Evolutionary conservation across 2,113 vertebrate genomes (phyloP).

Genomic region (Poecile atricapillus): DNA sequence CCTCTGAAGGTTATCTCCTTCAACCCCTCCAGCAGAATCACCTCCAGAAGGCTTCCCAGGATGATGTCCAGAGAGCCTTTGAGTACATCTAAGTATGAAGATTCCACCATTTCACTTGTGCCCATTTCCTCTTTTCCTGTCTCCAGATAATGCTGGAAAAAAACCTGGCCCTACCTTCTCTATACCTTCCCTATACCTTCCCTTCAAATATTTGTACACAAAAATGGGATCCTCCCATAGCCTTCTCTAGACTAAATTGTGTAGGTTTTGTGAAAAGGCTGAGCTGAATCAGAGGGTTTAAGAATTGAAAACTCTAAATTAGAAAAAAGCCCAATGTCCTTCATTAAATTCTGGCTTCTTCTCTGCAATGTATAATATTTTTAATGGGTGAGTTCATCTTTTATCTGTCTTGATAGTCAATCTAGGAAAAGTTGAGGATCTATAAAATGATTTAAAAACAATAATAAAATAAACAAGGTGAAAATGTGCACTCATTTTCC

Average conservation of each 20-base stretch:
- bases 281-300: not conserved
- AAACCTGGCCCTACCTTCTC: not conserved
- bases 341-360: not conserved
- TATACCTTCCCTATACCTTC: not conserved
- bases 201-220: not conserved
- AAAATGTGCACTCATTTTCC: not conserved
- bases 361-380: not conserved
- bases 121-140: not conserved
- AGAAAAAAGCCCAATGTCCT: not conserved
- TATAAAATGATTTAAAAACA: not conserved
- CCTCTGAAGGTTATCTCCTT: not conserved
- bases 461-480: not conserved
- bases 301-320: not conserved
- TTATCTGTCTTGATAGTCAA: not conserved
- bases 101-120: not conserved
- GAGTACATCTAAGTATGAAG: not conserved
- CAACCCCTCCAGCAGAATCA: not conserved
- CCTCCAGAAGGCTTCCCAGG: not conserved
- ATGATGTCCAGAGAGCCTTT: rapidly evolving
- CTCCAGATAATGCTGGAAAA: not conserved
- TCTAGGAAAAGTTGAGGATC: not conserved
- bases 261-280: not conserved
- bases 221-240: not conserved
- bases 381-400: not conserved
- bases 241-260: not conserved